Evolutionary conservation across 2,888 invertebrate species (phyloP).

Genomic region (Deilephila porcellus): DNA sequence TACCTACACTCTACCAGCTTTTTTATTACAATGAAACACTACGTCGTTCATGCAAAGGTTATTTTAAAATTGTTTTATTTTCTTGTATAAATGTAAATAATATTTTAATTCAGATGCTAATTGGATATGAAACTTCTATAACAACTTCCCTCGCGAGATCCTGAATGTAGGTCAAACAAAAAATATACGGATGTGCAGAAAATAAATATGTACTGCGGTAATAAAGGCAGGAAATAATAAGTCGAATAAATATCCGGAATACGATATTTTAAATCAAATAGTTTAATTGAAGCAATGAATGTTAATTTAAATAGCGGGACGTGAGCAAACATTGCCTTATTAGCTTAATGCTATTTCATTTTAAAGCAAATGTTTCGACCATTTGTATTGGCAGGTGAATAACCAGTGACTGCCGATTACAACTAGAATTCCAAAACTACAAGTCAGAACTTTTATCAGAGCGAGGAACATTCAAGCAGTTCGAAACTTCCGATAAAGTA

Average conservation of each 20-base stretch:
- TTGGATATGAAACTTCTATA: not conserved
- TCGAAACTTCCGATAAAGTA: not conserved
- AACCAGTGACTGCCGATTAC: not conserved
- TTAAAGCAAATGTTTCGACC: not conserved
- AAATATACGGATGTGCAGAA: slow-evolving; percentile 7
- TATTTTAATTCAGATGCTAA: not conserved
- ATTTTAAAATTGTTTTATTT: not conserved
- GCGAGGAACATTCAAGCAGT: not conserved
- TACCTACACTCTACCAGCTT: too few species aligned
- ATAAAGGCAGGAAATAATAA: not conserved
- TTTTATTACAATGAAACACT: too few species aligned
- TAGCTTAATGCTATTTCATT: too few species aligned
- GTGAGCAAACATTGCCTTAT: too few species aligned
- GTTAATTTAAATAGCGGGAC: not conserved
- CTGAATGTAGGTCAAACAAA: slow-evolving; percentile 9
- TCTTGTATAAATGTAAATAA: not conserved
- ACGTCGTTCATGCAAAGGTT: too few species aligned
- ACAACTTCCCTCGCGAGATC: slow-evolving; percentile 8
- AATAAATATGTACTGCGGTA: not conserved
- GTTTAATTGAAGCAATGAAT: not conserved
- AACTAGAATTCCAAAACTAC: not conserved
- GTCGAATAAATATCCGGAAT: not conserved
- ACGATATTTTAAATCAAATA: not conserved
- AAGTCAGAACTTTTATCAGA: slow-evolving; percentile 1
- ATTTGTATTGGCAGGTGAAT: not conserved